Percentiles rank a stretch among this genome's conserved stretches.
Conservation (phyloP, 1,140 invertebrate genomes). For the Cryptotermes secundus region DNA sequence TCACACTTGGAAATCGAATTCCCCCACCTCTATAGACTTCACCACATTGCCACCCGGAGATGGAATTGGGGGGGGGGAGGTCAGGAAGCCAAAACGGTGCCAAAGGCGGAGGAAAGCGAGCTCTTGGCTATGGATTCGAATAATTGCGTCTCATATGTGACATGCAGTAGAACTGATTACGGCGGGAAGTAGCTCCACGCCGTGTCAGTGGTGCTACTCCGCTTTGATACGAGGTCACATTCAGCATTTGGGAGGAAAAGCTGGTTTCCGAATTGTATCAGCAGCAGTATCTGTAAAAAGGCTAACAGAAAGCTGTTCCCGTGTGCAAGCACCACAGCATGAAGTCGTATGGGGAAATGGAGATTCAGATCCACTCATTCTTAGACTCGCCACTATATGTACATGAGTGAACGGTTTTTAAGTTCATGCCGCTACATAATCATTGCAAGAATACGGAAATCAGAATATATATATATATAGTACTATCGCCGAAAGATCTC, state of each 20-base stretch:
- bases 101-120: neutral
- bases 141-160: neutral
- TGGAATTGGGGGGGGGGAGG: neutral
- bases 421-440: too few relatives aligned
- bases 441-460: too few relatives aligned
- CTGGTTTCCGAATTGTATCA: too few relatives aligned
- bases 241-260: neutral
- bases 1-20: conserved; percentile 19
- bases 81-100: neutral
- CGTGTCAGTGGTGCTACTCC: neutral
- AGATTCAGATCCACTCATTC: too few relatives aligned
- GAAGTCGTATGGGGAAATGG: too few relatives aligned
- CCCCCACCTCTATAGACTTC: neutral
- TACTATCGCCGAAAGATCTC: too few relatives aligned
- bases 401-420: too few relatives aligned
- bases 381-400: too few relatives aligned
- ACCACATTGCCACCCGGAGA: neutral
- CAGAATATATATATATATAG: too few relatives aligned
- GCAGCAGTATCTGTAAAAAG: too few relatives aligned
- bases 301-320: too few relatives aligned
- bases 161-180: neutral
- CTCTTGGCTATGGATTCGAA: neutral
- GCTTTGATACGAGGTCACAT: neutral
- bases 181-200: neutral
- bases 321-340: too few relatives aligned